phyloP scores from a whole-genome alignment of 2,113 vertebrate species.

The Toxotes jaculatrix region DNA sequence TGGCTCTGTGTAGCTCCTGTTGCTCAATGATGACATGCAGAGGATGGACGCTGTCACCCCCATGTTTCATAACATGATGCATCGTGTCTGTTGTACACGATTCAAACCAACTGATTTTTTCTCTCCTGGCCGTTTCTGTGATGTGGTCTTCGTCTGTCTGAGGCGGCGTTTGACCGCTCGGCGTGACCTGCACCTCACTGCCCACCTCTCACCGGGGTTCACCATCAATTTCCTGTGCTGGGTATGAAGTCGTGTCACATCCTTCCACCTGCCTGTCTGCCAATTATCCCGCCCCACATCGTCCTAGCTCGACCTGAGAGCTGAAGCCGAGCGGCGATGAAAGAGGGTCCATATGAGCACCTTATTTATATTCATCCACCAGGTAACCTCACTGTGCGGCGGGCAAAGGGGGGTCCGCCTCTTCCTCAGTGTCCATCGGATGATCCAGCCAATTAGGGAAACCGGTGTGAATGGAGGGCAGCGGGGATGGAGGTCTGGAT shows the following conservation, averaged over 20 bases:
- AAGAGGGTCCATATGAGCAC: slow-evolving; percentile 9
- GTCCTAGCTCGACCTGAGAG: not conserved
- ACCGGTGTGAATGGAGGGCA: slow-evolving; percentile 14
- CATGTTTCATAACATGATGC: not conserved
- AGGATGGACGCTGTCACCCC: not conserved
- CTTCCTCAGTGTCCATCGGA: slow-evolving; percentile 16
- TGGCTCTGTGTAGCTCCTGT: not conserved
- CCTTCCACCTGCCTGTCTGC: not conserved
- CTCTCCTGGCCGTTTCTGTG: not conserved
- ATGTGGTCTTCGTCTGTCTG: slow-evolving; percentile 9
- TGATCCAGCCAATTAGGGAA: slow-evolving; percentile 57
- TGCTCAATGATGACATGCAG: not conserved
- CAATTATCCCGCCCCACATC: slow-evolving; percentile 41
- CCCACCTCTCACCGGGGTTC: not conserved
- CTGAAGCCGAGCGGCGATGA: slow-evolving; percentile 15
- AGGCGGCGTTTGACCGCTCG: slow-evolving; percentile 6
- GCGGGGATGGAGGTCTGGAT: not conserved
- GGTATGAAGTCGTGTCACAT: not conserved
- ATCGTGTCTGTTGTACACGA: not conserved
- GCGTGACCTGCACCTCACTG: not conserved
- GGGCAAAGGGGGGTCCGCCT: not conserved
- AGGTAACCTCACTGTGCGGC: slow-evolving; percentile 21
- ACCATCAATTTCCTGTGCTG: slow-evolving; percentile 7
- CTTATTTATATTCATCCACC: slow-evolving; percentile 37
- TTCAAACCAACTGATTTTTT: not conserved